Conservation (phyloP, 2,888 invertebrate species). For the Stratiomys singularior region DNA sequence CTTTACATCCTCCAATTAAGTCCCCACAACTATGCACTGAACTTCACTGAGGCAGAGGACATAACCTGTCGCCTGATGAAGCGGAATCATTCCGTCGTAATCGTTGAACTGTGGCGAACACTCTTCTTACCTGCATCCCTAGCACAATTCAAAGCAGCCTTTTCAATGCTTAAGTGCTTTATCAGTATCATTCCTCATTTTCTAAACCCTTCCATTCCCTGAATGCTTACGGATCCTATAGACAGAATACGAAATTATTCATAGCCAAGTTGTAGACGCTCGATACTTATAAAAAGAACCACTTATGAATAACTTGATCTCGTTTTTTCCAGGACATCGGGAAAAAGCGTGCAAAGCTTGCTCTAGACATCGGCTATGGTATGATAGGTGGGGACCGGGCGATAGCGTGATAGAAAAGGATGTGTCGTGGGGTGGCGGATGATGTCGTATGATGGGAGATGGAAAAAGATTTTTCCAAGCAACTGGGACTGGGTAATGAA, state of each 20-base stretch:
- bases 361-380: not conserved
- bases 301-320: slow-evolving; percentile 41
- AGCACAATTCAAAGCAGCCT: not conserved
- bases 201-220: not conserved
- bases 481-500: slow-evolving; percentile 11
- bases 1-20: not conserved
- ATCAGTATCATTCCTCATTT: slow-evolving; percentile 13
- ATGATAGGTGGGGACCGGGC: not conserved
- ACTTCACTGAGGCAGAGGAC: slow-evolving; percentile 6
- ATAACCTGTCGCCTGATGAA: slow-evolving; percentile 34
- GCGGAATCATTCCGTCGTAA: not conserved
- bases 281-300: not conserved
- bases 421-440: no score
- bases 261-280: slow-evolving; percentile 20
- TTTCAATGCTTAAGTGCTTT: slow-evolving; percentile 15
- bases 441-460: no score
- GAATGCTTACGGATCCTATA: not conserved
- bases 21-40: not conserved
- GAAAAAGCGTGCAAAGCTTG: not conserved
- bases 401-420: no score
- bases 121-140: not conserved
- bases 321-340: slow-evolving; percentile 39
- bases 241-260: slow-evolving; percentile 30
- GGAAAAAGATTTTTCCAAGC: not conserved
- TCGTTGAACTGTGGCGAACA: not conserved